These are phyloP conservation scores for Plutella xylostella DNA, from an alignment of 2,888 invertebrate species.

Conservation along the genomic window DNA sequence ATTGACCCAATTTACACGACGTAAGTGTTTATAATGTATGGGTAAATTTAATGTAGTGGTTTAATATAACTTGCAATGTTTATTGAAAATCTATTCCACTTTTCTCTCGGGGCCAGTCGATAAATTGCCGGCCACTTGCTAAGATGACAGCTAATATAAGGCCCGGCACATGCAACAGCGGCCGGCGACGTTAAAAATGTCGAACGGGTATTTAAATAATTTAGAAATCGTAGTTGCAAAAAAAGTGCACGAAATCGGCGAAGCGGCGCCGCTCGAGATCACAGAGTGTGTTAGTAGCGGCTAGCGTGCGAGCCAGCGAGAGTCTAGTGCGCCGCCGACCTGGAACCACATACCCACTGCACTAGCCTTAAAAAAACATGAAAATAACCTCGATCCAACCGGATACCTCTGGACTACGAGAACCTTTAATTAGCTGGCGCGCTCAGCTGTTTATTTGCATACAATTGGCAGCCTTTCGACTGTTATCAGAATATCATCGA, in stretches of 20 bases:
- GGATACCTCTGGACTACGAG: too few species aligned
- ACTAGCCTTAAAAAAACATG: too few species aligned
- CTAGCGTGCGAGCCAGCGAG: slow-evolving; percentile 11
- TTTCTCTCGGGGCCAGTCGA: background rate
- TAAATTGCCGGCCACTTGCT: too few species aligned
- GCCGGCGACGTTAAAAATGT: slow-evolving; percentile 32
- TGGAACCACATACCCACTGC: background rate
- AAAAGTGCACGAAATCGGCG: slow-evolving; percentile 57
- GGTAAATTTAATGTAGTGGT: slow-evolving; percentile 12
- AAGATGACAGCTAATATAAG: too few species aligned
- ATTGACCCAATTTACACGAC: slow-evolving; percentile 52
- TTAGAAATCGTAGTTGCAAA: slow-evolving; percentile 63
- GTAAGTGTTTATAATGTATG: slow-evolving; percentile 39
- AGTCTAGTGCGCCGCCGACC: slow-evolving; percentile 3
- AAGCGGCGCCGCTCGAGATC: slow-evolving; percentile 36
- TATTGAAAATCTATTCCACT: slow-evolving; percentile 1
- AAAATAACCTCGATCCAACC: too few species aligned
- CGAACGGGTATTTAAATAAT: slow-evolving; percentile 67
- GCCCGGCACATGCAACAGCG: background rate
- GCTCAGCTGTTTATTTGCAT: too few species aligned
- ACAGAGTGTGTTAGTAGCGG: slow-evolving; percentile 12
- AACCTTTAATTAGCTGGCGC: too few species aligned
- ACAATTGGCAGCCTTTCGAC: too few species aligned
- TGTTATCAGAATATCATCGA: too few species aligned
- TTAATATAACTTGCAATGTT: background rate